Conservation (phyloP, 2,797 vertebrate genomes). For the Brachyalestes nurse region DNA sequence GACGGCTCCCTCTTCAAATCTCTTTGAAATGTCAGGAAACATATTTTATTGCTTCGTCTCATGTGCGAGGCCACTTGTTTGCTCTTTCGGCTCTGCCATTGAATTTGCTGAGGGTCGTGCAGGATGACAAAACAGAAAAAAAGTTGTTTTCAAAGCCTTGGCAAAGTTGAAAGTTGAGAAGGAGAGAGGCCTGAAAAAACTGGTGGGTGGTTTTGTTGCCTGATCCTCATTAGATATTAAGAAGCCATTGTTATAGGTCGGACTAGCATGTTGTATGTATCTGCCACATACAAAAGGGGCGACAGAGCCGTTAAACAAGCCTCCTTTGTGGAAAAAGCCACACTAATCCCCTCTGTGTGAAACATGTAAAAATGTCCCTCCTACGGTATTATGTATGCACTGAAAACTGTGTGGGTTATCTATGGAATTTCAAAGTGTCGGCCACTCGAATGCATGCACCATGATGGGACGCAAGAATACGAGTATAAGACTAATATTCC, state of each 20-base stretch:
- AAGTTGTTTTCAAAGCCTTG: background rate
- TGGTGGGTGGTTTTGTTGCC: background rate
- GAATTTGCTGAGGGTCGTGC: background rate
- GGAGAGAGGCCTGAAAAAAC: background rate
- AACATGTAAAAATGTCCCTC: conserved; percentile 77
- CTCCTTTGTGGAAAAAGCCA: conserved; percentile 75
- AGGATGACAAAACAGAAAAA: background rate
- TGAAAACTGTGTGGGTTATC: conserved; percentile 67
- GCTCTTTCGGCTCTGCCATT: background rate
- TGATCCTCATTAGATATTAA: conserved; percentile 1
- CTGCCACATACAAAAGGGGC: conserved; percentile 59
- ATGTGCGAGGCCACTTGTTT: conserved; percentile 24
- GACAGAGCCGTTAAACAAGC: conserved; percentile 72
- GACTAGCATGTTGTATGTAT: conserved; percentile 37
- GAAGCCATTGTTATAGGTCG: conserved; percentile 22
- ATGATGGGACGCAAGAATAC: background rate
- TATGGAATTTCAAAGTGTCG: conserved; percentile 61
- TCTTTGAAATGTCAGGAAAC: conserved; percentile 58
- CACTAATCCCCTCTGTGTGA: conserved; percentile 78
- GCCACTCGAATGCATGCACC: conserved; percentile 25
- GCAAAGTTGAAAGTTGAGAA: background rate
- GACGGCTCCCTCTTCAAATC: conserved; percentile 43
- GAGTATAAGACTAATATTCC: too few relatives aligned
- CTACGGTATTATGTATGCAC: conserved; percentile 73
- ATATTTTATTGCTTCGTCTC: conserved; percentile 51